These are phyloP conservation scores for Myxocyprinus asiaticus DNA, from an alignment of 2,113 vertebrate species.

Conservation along the genomic window DNA sequence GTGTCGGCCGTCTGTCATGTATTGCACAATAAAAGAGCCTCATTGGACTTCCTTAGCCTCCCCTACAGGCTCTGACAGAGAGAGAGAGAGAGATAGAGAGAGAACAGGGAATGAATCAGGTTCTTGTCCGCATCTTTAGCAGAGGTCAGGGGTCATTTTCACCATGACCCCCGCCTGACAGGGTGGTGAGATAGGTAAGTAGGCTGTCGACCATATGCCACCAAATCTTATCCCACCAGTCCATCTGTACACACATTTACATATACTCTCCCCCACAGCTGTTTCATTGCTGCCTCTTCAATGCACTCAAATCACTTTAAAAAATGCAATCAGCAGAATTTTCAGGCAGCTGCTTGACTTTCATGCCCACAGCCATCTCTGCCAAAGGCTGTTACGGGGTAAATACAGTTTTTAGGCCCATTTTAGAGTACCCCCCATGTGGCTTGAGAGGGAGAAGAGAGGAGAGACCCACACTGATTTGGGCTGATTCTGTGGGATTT, in stretches of 20 bases:
- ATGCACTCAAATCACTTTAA: constrained; percentile 11
- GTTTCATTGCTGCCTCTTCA: not conserved
- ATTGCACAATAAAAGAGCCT: constrained; percentile 56
- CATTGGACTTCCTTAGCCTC: constrained; percentile 46
- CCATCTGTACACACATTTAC: not conserved
- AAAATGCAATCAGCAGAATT: constrained; percentile 43
- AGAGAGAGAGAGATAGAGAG: not conserved
- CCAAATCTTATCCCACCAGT: constrained; percentile 2
- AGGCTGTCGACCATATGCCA: constrained; percentile 7
- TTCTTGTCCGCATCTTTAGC: constrained; percentile 1
- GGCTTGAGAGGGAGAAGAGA: constrained; percentile 11
- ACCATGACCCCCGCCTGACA: too few relatives aligned
- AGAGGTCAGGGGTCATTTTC: constrained; percentile 13
- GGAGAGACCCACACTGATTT: constrained; percentile 13
- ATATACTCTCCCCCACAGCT: not conserved
- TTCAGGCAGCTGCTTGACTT: constrained; percentile 8
- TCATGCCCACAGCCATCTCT: constrained; percentile 23
- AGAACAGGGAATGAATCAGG: not conserved
- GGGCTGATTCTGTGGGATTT: constrained; percentile 4
- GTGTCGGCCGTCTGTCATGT: constrained; percentile 54
- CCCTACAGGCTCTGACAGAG: not conserved
- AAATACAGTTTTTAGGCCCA: constrained; percentile 22
- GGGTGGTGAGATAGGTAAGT: not conserved
- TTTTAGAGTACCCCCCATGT: constrained; percentile 4
- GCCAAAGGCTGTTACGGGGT: constrained; percentile 16